A percentile compares a stretch with the other conserved stretches of the same genome.
Evolutionary conservation across 2,888 invertebrate species (phyloP).

Genomic region (Athalia rosae): DNA sequence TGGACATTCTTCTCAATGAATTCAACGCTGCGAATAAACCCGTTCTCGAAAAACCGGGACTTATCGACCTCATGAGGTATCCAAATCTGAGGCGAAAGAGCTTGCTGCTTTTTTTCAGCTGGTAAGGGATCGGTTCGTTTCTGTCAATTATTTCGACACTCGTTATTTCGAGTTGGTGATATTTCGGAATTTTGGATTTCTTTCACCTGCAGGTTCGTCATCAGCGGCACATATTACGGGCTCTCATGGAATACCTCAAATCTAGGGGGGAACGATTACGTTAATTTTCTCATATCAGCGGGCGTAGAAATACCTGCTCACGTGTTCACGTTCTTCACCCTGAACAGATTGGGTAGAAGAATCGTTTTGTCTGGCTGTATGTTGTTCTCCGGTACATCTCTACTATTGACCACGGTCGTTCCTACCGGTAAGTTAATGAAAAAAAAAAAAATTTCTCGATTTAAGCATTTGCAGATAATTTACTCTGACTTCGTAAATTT

Average conservation of each 20-base stretch:
- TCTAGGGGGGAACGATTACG: conserved; percentile 82
- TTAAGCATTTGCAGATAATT: not conserved
- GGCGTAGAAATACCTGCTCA: conserved; percentile 86
- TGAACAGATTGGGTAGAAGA: conserved; percentile 83
- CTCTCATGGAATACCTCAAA: conserved; percentile 85
- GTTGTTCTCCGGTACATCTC: conserved; percentile 78
- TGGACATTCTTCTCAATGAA: conserved; percentile 75
- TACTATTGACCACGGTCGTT: conserved; percentile 78
- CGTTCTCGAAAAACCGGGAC: conserved; percentile 72
- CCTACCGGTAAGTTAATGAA: conserved; percentile 74
- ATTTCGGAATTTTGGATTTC: not conserved
- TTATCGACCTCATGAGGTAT: conserved; percentile 79
- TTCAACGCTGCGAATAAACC: conserved; percentile 64
- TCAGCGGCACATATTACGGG: conserved; percentile 86
- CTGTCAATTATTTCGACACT: not conserved
- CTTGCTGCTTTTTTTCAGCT: conserved; percentile 82
- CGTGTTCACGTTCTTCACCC: conserved; percentile 78
- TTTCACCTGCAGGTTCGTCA: conserved; percentile 77
- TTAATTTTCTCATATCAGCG: conserved; percentile 85
- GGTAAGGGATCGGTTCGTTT: conserved; percentile 74
- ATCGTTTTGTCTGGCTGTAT: conserved; percentile 82
- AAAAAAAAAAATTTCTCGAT: not conserved
- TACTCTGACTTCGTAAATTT: not conserved
- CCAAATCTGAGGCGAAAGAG: conserved; percentile 80
- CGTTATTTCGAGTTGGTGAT: not conserved